A percentile compares a stretch with the other conserved stretches of the same genome.
Conservation (phyloP, 2,888 invertebrate genomes). For the Protodeltote pygarga region DNA sequence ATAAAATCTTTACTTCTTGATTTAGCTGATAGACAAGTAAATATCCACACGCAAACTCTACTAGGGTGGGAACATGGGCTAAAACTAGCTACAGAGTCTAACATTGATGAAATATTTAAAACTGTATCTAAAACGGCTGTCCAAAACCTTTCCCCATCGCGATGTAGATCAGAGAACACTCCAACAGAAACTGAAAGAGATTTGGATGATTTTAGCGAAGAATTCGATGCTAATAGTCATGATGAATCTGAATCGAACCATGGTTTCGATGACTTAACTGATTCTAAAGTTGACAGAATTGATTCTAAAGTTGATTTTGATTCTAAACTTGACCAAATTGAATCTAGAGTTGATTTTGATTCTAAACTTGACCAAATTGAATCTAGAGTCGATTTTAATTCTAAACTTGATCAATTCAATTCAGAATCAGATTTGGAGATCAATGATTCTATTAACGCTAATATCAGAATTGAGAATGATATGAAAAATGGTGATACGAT, state of each 20-base stretch:
- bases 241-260: conserved; percentile 29
- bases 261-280: conserved; percentile 9
- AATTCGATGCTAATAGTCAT: conserved; percentile 38
- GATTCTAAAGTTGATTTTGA: background rate
- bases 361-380: too few species aligned
- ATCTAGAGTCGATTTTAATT: conserved; percentile 11
- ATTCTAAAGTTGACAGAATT: background rate
- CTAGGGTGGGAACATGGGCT: conserved; percentile 74
- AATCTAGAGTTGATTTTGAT: conserved; percentile 4
- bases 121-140: conserved; percentile 78
- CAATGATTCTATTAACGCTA: conserved; percentile 7
- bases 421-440: background rate
- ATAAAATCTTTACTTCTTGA: conserved; percentile 70
- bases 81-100: conserved; percentile 64
- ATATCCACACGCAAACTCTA: conserved; percentile 63
- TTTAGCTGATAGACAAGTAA: conserved; percentile 69
- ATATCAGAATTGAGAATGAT: background rate
- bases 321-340: background rate
- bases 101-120: conserved; percentile 70
- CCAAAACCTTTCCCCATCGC: conserved; percentile 72
- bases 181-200: conserved; percentile 66
- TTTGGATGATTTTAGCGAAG: conserved; percentile 64
- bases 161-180: conserved; percentile 57
- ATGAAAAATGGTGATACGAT: background rate
- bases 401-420: conserved; percentile 10